These are phyloP conservation scores for Podotricha telesiphe DNA, from an alignment of 2,888 invertebrate species.

Conservation along the genomic window DNA sequence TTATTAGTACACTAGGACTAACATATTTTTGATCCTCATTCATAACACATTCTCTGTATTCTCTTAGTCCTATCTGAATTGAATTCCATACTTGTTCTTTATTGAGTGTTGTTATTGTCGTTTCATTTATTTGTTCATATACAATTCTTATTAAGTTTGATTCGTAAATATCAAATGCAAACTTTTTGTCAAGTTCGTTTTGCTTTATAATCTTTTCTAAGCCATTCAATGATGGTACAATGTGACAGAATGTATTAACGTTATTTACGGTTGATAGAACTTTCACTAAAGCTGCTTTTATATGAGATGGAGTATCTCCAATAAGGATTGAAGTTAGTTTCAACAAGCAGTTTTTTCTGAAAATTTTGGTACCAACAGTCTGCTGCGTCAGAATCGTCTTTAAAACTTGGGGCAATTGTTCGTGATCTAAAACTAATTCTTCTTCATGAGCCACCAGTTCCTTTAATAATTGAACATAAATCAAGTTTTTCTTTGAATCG, in stretches of 20 bases:
- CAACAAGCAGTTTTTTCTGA: constrained; percentile 66
- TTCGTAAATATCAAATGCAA: constrained; percentile 75
- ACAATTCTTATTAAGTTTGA: constrained; percentile 82
- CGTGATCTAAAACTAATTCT: constrained; percentile 86
- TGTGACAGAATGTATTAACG: constrained; percentile 65
- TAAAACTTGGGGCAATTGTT: constrained; percentile 86
- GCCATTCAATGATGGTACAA: constrained; percentile 60
- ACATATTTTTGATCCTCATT: constrained; percentile 64
- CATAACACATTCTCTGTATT: constrained; percentile 75
- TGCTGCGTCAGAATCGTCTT: constrained; percentile 85
- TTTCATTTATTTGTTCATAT: constrained; percentile 81
- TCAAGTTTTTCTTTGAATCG: constrained; percentile 60
- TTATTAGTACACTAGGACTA: constrained; percentile 76
- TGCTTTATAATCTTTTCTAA: constrained; percentile 58
- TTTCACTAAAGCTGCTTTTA: constrained; percentile 76
- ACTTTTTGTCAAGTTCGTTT: constrained; percentile 54
- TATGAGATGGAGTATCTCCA: constrained; percentile 68
- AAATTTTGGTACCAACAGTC: constrained; percentile 69
- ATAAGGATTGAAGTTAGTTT: constrained; percentile 67
- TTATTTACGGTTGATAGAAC: constrained; percentile 75
- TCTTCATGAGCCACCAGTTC: constrained; percentile 76
- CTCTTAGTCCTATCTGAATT: constrained; percentile 80
- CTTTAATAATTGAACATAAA: constrained; percentile 73
- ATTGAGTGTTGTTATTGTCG: constrained; percentile 70
- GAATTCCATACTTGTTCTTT: constrained; percentile 82